Conservation (phyloP, 2,888 invertebrate genomes). For the Brachypalpus laphriformis region DNA sequence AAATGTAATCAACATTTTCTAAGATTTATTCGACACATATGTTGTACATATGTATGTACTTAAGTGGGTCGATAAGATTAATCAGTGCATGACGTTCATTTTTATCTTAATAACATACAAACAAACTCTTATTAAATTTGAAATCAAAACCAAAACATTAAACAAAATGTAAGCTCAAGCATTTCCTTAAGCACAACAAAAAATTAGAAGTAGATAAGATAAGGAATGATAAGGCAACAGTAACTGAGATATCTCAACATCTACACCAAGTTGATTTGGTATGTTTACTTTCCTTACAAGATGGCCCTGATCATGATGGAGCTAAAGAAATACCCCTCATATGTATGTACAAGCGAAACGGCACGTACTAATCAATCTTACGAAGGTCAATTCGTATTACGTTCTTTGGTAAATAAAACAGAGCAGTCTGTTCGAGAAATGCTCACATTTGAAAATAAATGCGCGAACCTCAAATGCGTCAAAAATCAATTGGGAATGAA, state of each 20-base stretch:
- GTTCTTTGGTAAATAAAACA: background rate
- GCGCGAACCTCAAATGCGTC: no score
- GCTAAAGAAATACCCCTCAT: background rate
- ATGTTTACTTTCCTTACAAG: background rate
- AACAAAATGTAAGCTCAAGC: background rate
- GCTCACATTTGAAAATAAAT: no score
- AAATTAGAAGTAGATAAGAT: constrained; percentile 1
- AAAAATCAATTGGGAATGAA: no score
- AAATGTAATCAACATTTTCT: no score
- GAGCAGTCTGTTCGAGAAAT: no score
- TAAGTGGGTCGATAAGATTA: background rate
- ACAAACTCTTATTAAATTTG: background rate
- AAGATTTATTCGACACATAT: no score
- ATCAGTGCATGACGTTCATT: background rate
- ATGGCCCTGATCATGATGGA: background rate
- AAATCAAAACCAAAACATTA: background rate
- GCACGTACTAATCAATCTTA: background rate
- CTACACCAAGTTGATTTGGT: background rate
- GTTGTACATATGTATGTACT: no score
- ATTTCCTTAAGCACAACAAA: background rate
- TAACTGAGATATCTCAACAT: background rate
- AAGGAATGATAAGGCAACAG: background rate
- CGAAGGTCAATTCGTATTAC: background rate
- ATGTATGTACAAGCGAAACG: no score
- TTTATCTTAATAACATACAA: constrained; percentile 8